Conservation (phyloP, 2,113 vertebrate species). For the Fregata magnificens region DNA sequence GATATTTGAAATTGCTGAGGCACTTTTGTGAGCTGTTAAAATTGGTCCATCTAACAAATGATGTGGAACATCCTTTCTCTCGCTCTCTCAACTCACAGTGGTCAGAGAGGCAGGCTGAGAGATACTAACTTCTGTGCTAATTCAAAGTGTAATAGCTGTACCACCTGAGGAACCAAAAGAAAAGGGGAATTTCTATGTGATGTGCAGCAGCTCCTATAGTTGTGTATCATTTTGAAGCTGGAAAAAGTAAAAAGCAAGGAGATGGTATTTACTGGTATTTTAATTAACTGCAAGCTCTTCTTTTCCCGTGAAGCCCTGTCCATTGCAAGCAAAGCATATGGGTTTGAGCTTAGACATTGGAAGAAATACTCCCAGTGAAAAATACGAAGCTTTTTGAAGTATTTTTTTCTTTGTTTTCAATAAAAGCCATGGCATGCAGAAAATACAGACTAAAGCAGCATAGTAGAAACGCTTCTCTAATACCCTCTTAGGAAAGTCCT, state of each 20-base stretch:
- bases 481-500: neutral
- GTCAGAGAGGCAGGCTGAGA: neutral
- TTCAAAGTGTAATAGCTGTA: neutral
- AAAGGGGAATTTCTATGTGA: neutral
- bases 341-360: neutral
- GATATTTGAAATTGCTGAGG: neutral
- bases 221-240: neutral
- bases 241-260: neutral
- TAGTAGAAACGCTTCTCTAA: neutral
- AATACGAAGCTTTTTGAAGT: neutral
- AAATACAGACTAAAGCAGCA: neutral
- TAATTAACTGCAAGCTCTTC: neutral
- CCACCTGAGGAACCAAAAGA: neutral
- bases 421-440: neutral
- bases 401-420: neutral
- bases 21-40: neutral
- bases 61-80: neutral
- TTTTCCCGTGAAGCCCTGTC: neutral
- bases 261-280: neutral
- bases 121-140: neutral
- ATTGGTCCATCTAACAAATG: neutral
- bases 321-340: neutral
- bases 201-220: neutral
- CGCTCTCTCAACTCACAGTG: rapidly evolving
- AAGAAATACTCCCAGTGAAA: neutral